These are phyloP conservation scores for Nematostella vectensis DNA, from an alignment of 92 coral and sea anemone species.

Conservation along the genomic window DNA sequence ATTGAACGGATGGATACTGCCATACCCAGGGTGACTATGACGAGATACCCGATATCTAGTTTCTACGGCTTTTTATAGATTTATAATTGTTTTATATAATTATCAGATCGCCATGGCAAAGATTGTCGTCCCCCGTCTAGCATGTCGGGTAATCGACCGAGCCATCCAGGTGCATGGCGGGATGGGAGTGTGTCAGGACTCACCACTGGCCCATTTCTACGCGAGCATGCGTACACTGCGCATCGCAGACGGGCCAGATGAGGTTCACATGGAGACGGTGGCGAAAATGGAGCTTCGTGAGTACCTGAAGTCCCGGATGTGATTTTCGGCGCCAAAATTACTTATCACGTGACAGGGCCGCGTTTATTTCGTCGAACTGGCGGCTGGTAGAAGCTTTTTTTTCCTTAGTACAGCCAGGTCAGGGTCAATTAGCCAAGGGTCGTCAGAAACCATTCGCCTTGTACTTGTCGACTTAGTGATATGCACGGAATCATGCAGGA, in stretches of 20 bases:
- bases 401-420: too few species aligned
- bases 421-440: too few species aligned
- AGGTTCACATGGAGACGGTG: slow-evolving; percentile 89
- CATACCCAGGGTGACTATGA: too few species aligned
- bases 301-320: slow-evolving; percentile 36
- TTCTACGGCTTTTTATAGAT: too few species aligned
- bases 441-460: too few species aligned
- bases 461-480: neutral
- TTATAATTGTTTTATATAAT: too few species aligned
- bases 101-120: slow-evolving; percentile 95
- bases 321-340: too few species aligned
- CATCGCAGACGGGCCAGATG: slow-evolving; percentile 99
- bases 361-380: neutral
- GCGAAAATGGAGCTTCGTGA: slow-evolving; percentile 80
- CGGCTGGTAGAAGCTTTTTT: too few species aligned
- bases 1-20: too few species aligned
- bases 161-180: slow-evolving; percentile 99
- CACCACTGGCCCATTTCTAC: slow-evolving; percentile 69
- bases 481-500: neutral
- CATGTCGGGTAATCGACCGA: slow-evolving; percentile 79
- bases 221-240: slow-evolving; percentile 68
- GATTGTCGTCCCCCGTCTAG: slow-evolving; percentile 83
- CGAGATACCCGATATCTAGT: too few species aligned
- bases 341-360: too few species aligned
- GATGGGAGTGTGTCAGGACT: slow-evolving; percentile 93